phyloP scores from a whole-genome alignment of 2,797 vertebrate genomes.

The Ctenochaetus hawaiiensis region DNA sequence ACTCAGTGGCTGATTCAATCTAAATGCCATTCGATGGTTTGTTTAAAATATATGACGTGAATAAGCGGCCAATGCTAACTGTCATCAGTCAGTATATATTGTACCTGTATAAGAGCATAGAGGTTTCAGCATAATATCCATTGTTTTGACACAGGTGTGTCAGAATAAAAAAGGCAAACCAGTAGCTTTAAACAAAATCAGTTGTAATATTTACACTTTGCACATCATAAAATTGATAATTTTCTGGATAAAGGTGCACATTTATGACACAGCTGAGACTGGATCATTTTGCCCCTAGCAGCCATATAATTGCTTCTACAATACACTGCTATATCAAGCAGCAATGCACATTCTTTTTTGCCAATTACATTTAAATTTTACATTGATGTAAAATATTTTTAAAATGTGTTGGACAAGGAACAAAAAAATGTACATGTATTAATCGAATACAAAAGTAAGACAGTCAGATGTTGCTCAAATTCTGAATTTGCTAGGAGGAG shows the following conservation, averaged over 20 bases:
- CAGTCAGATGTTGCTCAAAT: constrained; percentile 54
- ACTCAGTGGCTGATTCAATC: constrained; percentile 66
- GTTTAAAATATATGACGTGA: constrained; percentile 47
- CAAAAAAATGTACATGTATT: constrained; percentile 25
- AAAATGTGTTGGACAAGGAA: constrained; percentile 16
- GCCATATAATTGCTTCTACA: constrained; percentile 63
- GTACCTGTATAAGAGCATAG: constrained; percentile 69
- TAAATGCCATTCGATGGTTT: constrained; percentile 63
- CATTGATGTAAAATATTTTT: constrained; percentile 34
- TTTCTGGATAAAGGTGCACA: constrained; percentile 48
- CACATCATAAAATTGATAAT: constrained; percentile 18
- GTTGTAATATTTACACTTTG: constrained; percentile 48
- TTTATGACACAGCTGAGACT: constrained; percentile 44
- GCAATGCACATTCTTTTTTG: constrained; percentile 61
- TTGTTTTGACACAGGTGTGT: constrained; percentile 53
- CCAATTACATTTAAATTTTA: constrained; percentile 56
- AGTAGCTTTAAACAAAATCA: constrained; percentile 27
- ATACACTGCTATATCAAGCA: constrained; percentile 40
- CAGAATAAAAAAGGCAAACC: constrained; percentile 59
- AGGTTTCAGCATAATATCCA: constrained; percentile 56
- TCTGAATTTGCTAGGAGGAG: constrained; percentile 34
- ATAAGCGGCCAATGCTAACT: constrained; percentile 35
- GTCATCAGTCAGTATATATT: constrained; percentile 57
- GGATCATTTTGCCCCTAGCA: constrained; percentile 60
- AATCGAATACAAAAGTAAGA: constrained; percentile 48